Percentiles rank a stretch among this genome's conserved stretches.
These are phyloP conservation scores for Muscina levida DNA, from an alignment of 2,888 invertebrate genomes.

Conservation along the genomic window DNA sequence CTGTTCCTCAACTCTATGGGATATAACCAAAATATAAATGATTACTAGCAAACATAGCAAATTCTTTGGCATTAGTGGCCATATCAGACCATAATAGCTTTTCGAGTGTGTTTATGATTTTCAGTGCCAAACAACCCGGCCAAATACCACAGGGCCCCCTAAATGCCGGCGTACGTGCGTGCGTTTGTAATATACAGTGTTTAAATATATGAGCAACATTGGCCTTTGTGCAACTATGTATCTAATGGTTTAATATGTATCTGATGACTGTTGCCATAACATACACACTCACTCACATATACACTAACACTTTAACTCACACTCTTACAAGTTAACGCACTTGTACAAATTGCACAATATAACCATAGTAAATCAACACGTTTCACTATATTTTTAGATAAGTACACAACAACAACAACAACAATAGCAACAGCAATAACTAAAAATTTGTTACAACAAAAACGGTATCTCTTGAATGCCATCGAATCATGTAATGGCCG, in stretches of 20 bases:
- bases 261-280: slow-evolving; percentile 28
- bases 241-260: slow-evolving; percentile 33
- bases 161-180: background rate
- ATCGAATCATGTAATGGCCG: slow-evolving; percentile 27
- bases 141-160: too few species aligned
- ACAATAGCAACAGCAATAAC: background rate
- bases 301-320: background rate
- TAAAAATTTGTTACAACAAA: slow-evolving; percentile 55
- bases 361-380: slow-evolving; percentile 49
- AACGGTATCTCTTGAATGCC: slow-evolving; percentile 32
- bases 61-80: slow-evolving; percentile 48
- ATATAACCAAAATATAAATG: slow-evolving; percentile 24
- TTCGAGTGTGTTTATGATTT: slow-evolving; percentile 50
- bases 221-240: slow-evolving; percentile 25
- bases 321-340: slow-evolving; percentile 11
- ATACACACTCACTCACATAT: background rate
- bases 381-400: slow-evolving; percentile 37
- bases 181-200: too few species aligned
- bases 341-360: slow-evolving; percentile 7
- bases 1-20: too few species aligned
- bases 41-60: slow-evolving; percentile 31
- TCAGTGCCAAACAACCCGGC: background rate
- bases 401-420: slow-evolving; percentile 28
- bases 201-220: background rate
- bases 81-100: slow-evolving; percentile 57